Base-by-base conservation (phyloP, 2,888 invertebrate species). In the Rhynchonema sp. region DNA sequence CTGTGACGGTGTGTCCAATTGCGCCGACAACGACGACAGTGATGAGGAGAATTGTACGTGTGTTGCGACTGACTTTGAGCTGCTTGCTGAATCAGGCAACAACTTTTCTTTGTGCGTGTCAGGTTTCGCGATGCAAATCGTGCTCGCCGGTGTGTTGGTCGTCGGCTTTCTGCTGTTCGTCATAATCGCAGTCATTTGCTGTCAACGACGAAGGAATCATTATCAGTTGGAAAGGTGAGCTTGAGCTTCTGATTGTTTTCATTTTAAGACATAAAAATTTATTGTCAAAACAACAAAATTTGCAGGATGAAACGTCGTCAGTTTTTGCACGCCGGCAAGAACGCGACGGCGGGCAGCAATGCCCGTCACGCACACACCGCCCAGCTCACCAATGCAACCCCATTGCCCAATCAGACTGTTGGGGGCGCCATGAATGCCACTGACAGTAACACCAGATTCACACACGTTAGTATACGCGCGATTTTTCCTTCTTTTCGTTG, bases 1-100 rank as follows among this genome's bases (percentile, higher is more conserved):
- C 9, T 76, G 76, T 63, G 72, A 76, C 65, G 74, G 75, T 30
- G 61, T 74, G 27, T 68, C 72, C 23, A 75, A 76, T 62, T 76
- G 76, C 65, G 74, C 73, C 28, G 76, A 75, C 58, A 69, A 68
- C 13, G 76, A 76, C 62, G 67, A 70, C 49, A 70, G 70, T 27
- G 75, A 74, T 63, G 74, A 74, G 63, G 68, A 69, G 38, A 66
- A 67, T 63, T 74, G 74, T 73, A 64, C 62, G 67, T 61, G 53
- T 27, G 3, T 49, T 3, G 3, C 49, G 6, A 13, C 9, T 38
- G 38, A 17, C 17, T 38, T 38, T 38, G 6, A 38, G 17, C 6
- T 6, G 17, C 17, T 38, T 38, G 38, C 38, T 13, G 17, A 17
- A 38, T 13, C 6, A 13, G 9, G 6, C 17, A 17, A 38, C 38